Percentiles rank a stretch among this genome's conserved stretches.
Evolutionary conservation across 2,888 invertebrate genomes (phyloP).

Genomic region (Pasiphila rectangulata): DNA sequence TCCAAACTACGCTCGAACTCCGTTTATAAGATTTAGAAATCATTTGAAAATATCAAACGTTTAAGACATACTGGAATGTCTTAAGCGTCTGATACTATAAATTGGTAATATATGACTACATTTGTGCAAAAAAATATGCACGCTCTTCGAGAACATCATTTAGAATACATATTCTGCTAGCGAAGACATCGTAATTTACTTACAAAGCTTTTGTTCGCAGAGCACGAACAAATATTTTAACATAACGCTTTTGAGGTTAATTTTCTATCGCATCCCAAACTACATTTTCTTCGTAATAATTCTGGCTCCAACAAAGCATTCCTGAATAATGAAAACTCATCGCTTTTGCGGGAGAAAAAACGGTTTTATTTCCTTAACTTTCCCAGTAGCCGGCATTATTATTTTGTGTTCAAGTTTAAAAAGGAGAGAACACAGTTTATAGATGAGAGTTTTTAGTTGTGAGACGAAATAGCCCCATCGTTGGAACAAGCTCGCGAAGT

Average conservation of each 20-base stretch:
- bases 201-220: slow-evolving; percentile 5
- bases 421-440: slow-evolving; percentile 59
- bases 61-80: background rate
- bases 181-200: slow-evolving; percentile 4
- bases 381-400: slow-evolving; percentile 32
- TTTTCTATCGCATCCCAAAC: slow-evolving; percentile 18
- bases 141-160: background rate
- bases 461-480: slow-evolving; percentile 62
- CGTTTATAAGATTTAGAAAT: slow-evolving; percentile 11
- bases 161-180: background rate
- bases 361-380: slow-evolving; percentile 32
- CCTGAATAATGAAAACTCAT: slow-evolving; percentile 33
- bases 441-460: slow-evolving; percentile 68
- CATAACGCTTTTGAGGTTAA: slow-evolving; percentile 21
- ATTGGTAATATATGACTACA: background rate
- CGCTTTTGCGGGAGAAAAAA: slow-evolving; percentile 28
- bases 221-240: slow-evolving; percentile 15
- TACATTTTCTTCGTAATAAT: slow-evolving; percentile 23
- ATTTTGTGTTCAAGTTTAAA: slow-evolving; percentile 49
- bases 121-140: slow-evolving; percentile 6
- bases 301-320: slow-evolving; percentile 30
- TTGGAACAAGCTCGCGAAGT: slow-evolving; percentile 59
- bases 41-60: slow-evolving; percentile 9
- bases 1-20: slow-evolving; percentile 15
- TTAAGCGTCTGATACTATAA: background rate